Evolutionary conservation across 2,113 vertebrate species (phyloP), one percentile per base, ranked within the genome.

Genomic region (Mus pahari): DNA sequence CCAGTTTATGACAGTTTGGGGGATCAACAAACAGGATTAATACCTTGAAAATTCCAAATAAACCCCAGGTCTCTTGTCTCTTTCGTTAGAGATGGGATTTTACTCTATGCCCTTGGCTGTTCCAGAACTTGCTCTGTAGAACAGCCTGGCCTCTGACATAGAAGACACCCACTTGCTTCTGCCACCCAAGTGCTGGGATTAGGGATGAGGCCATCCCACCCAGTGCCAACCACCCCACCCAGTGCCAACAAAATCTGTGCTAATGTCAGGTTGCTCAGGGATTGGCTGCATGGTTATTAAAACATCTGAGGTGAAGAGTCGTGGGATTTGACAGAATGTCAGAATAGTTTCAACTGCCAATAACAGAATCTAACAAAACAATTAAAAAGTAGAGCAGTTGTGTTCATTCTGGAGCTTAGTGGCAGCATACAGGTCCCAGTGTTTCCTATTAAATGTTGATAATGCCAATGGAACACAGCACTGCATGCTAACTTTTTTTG

Each of bases 281-380:
- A 92, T 62, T 83, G 39, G 24, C 28, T 75, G 31, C 13, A 50
- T 86, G 42, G 33, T 75, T 93, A 71, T 77, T 33, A 83, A 70
- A 92, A 70, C 19, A 50, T 45, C 19, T 62, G n/a, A 86, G 13
- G 50, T 86, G 70, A 89, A 50, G 68, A 84, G 7, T 71, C 39
- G 42, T 74, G n/a, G 58, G 8, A 71, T 92, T 71, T 55, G 33
- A 28, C 74, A n/a, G 45, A 71, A 81, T 45, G 50, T 48, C 50
- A 70, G 36, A 14, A 60, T 64, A 77, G 42, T 86, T 91, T 75
- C 84, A 75, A 28, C 20, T 91, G 42, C n/a, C 39, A 78, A 82
- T 24, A n/a, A 24, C 79, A 94, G 92, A 86, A 94, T 16, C 66
- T 26, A 90, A 73, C 13, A 83, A 92, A 88, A 89, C 1, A 4